Conservation (phyloP, 2,888 invertebrate genomes). For the Epistrophe eligans region DNA sequence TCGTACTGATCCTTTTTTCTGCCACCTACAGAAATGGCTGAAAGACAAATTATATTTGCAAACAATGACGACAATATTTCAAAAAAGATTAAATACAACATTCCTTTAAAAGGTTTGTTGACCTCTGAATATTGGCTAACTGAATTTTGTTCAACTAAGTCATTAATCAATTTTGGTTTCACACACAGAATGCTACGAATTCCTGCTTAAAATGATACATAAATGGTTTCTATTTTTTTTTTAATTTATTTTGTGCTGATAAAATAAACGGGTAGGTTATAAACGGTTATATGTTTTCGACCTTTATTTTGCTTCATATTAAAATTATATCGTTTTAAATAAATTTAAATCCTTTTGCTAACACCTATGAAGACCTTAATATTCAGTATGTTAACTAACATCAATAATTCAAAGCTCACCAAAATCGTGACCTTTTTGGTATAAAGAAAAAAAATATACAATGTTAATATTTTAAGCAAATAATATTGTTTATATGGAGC, state of each 20-base stretch:
- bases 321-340: not conserved
- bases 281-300: not conserved
- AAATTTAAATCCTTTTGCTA: not conserved
- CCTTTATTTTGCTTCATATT: not conserved
- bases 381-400: not conserved
- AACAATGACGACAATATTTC: not conserved
- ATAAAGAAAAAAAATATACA: no score
- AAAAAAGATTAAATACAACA: not conserved
- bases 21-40: no score
- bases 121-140: not conserved
- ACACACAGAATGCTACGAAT: not conserved
- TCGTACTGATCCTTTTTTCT: no score
- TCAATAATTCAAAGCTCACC: not conserved
- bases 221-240: constrained; percentile 22
- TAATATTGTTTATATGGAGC: no score
- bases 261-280: not conserved
- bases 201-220: not conserved
- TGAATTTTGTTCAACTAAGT: not conserved
- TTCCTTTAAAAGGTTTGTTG: not conserved
- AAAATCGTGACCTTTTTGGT: not conserved
- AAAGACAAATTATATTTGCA: no score
- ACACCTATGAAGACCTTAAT: not conserved
- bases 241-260: not conserved
- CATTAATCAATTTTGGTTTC: constrained; percentile 21
- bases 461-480: no score